Percentiles rank a stretch among this genome's conserved stretches.
Conservation (phyloP, 2,888 invertebrate species). For the Steinernema carpocapsae region DNA sequence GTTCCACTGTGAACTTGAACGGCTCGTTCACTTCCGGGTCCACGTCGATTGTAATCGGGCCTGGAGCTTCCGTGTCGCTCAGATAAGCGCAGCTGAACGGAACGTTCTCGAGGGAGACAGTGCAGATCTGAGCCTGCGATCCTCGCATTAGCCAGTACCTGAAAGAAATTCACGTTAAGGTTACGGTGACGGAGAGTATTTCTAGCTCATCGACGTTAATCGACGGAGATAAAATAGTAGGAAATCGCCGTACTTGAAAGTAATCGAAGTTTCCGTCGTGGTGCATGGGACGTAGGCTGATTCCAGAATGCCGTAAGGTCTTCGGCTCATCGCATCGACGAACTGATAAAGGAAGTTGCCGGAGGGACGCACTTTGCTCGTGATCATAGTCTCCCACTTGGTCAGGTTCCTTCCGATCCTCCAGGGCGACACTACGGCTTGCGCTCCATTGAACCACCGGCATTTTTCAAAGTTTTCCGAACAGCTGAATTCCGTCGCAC, state of each 20-base stretch:
- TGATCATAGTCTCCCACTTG: slow-evolving; percentile 29
- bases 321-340: slow-evolving; percentile 62
- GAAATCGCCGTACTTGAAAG: slow-evolving; percentile 51
- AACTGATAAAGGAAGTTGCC: slow-evolving; percentile 64
- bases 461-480: slow-evolving; percentile 19
- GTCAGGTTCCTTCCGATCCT: slow-evolving; percentile 21
- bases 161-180: neutral
- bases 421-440: neutral
- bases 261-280: slow-evolving; percentile 55
- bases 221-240: neutral
- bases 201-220: neutral
- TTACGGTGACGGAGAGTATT: no score
- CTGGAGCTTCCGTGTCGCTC: slow-evolving; percentile 61
- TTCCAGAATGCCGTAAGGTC: slow-evolving; percentile 56
- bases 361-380: slow-evolving; percentile 45
- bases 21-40: slow-evolving; percentile 64
- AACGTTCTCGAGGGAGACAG: slow-evolving; percentile 61
- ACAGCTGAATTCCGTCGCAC: slow-evolving; percentile 38
- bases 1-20: slow-evolving; percentile 65
- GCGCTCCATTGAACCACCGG: slow-evolving; percentile 30
- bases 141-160: slow-evolving; percentile 67
- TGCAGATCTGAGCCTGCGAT: slow-evolving; percentile 66
- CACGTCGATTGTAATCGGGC: slow-evolving; percentile 61
- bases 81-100: slow-evolving; percentile 64
- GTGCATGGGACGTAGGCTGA: slow-evolving; percentile 66